Conservation (phyloP, 1,140 invertebrate species). For the Caenorhabditis brenneri region DNA sequence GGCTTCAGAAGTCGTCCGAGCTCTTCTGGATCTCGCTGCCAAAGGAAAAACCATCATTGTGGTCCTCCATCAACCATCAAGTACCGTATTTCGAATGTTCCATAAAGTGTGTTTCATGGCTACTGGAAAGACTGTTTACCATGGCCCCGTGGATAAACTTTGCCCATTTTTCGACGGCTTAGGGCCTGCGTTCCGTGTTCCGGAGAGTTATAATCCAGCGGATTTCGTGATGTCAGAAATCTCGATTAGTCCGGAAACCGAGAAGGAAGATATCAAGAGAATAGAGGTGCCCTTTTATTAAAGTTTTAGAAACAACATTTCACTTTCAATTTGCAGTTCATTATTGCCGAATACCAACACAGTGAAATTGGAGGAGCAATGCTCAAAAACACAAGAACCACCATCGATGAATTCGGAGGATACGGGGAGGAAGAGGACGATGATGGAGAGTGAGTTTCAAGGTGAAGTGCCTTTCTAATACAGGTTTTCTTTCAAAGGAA, state of each 20-base stretch:
- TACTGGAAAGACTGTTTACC: slow-evolving; percentile 40
- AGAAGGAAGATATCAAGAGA: slow-evolving; percentile 70
- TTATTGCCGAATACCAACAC: not conserved
- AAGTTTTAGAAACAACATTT: too few relatives aligned
- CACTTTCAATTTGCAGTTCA: not conserved
- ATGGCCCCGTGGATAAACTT: slow-evolving; percentile 37
- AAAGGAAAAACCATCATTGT: slow-evolving; percentile 79
- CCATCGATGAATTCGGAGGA: not conserved
- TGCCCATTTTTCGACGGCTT: slow-evolving; percentile 40
- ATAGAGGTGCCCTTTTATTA: slow-evolving; percentile 70
- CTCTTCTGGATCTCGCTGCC: not conserved
- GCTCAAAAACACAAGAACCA: slow-evolving; percentile 71
- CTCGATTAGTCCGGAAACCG: slow-evolving; percentile 73
- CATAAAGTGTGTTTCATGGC: slow-evolving; percentile 53
- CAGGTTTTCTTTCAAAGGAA: not conserved
- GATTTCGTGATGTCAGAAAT: slow-evolving; percentile 78
- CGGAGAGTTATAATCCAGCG: slow-evolving; percentile 74
- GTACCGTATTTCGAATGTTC: slow-evolving; percentile 79
- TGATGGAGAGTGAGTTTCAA: not conserved
- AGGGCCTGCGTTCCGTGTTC: slow-evolving; percentile 67
- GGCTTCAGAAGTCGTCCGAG: slow-evolving; percentile 73
- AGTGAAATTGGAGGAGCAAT: slow-evolving; percentile 74
- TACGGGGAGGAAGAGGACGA: slow-evolving; percentile 39
- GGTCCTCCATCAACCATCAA: slow-evolving; percentile 84
- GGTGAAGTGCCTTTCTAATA: not conserved